Evolutionary conservation across 1,140 invertebrate species (phyloP), one percentile per base, ranked within the genome.

Genomic region (Calliopsis andreniformis): DNA sequence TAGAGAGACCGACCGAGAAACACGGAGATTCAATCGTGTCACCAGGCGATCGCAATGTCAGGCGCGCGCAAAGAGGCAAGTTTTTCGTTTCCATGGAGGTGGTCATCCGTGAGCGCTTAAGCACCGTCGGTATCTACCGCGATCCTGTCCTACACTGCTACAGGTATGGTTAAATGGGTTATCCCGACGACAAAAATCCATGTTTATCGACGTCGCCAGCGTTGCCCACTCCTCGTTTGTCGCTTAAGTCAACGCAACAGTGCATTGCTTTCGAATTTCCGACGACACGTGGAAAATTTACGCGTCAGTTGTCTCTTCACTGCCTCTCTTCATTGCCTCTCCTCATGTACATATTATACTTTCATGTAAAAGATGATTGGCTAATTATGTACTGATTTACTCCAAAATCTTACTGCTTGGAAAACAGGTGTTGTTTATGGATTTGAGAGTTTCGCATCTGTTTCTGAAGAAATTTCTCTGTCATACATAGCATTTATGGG

Each of bases 91-190:
- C 66, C 73, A 69, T 66, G 66, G 43, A 69, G 73, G 64, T 76
- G 73, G 64, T 43, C 73, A 76, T 28, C 32, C 64, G 64, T 76
- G 42, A 73, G 63, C 53, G 23, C 42, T 62, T 23, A 25, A 71
- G 16, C 32, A 23, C 32, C 23, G 63, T 51, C 32, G 30, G 10
- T 39, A 55, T 55, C 47, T 5, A 18, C 28, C 30, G 16, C 20
- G n/a, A 64, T 32, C 39, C 62, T 39, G 39, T 43, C 35, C 47
- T 30, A 42, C 70, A 32, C 43, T 47, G 4, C 28, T 53, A 47
- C 61, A 8, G 10, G 30, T 73, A 78, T 77, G 78, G 78, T 64
- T 39, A 80, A 77, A 80, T 80, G 73, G 78, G 78, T 80, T 80
- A 80, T 63, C 8, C 20, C 5, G 76, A 20, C 47, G 58, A 61